These are phyloP conservation scores for Sebastes minor DNA, from an alignment of 2,797 vertebrate genomes.

Conservation along the genomic window DNA sequence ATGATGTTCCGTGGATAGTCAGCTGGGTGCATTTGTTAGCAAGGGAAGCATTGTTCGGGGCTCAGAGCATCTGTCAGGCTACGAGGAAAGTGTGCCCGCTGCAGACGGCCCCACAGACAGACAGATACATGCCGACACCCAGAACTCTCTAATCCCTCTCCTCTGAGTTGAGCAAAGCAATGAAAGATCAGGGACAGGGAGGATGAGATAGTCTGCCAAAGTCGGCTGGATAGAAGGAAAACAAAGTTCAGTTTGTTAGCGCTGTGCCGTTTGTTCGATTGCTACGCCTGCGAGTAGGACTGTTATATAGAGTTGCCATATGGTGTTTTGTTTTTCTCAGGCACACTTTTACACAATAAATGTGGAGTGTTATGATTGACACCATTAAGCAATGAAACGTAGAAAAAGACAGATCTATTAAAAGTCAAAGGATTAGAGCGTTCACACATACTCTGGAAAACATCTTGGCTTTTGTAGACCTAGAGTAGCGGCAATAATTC, in stretches of 20 bases:
- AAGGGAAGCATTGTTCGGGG: slow-evolving; percentile 46
- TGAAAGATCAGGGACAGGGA: slow-evolving; percentile 43
- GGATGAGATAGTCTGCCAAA: slow-evolving; percentile 41
- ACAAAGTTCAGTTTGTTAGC: slow-evolving; percentile 43
- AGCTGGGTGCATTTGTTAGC: slow-evolving; percentile 65
- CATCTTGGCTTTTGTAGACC: slow-evolving; percentile 17
- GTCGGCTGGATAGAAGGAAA: slow-evolving; percentile 28
- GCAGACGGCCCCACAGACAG: slow-evolving; percentile 40
- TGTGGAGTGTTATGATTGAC: slow-evolving; percentile 30
- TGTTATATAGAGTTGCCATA: slow-evolving; percentile 37
- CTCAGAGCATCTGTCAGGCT: slow-evolving; percentile 73
- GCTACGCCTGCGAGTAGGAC: slow-evolving; percentile 4
- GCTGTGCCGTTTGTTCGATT: slow-evolving; percentile 15
- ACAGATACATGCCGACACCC: slow-evolving; percentile 51
- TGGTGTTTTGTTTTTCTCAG: slow-evolving; percentile 58
- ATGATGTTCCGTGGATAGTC: slow-evolving; percentile 56
- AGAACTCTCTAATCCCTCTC: slow-evolving; percentile 57
- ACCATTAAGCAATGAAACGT: slow-evolving; percentile 55
- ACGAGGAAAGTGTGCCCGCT: slow-evolving; percentile 19
- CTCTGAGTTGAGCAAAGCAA: slow-evolving; percentile 48
- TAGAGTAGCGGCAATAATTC: slow-evolving; percentile 1
- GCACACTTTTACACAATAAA: slow-evolving; percentile 30
- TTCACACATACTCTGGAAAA: neutral
- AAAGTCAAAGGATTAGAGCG: slow-evolving; percentile 38
- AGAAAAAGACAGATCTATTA: slow-evolving; percentile 42